Conservation (phyloP, 1,140 invertebrate species). For the Xylocopa sonorina region DNA sequence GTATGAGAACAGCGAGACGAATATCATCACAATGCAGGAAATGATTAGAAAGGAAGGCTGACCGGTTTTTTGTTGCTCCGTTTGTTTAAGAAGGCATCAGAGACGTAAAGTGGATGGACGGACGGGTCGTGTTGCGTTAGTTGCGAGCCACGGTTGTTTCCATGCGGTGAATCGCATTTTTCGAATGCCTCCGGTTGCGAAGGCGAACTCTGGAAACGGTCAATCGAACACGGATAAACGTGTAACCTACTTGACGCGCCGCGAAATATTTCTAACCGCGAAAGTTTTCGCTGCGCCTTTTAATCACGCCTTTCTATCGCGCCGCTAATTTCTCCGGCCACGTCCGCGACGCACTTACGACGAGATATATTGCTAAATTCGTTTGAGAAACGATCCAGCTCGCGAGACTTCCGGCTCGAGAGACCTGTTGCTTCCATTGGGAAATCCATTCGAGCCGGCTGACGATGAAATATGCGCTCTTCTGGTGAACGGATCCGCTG, state of each 20-base stretch:
- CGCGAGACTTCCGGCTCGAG: not conserved
- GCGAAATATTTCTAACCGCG: slow-evolving; percentile 33
- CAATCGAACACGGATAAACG: slow-evolving; percentile 34
- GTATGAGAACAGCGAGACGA: not conserved
- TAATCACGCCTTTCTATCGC: slow-evolving; percentile 35
- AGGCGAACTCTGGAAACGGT: slow-evolving; percentile 1
- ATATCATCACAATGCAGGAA: not conserved
- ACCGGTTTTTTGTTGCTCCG: not conserved
- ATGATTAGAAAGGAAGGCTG: not conserved
- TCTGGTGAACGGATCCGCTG: too few species aligned
- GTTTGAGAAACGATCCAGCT: slow-evolving; percentile 15
- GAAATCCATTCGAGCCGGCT: not conserved
- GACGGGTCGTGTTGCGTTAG: not conserved
- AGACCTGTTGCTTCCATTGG: not conserved
- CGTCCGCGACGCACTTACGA: not conserved
- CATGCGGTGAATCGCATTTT: not conserved
- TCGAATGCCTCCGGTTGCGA: not conserved
- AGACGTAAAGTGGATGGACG: too few species aligned
- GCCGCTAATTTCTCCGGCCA: not conserved
- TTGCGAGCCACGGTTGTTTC: not conserved
- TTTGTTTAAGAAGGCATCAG: not conserved
- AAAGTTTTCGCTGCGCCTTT: not conserved
- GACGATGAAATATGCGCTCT: not conserved
- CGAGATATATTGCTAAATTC: slow-evolving; percentile 22
- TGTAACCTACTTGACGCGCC: slow-evolving; percentile 14